A percentile compares a stretch with the other conserved stretches of the same genome.
Evolutionary conservation across 2,888 invertebrate genomes (phyloP).

Genomic region (Ormyrus pomaceus): DNA sequence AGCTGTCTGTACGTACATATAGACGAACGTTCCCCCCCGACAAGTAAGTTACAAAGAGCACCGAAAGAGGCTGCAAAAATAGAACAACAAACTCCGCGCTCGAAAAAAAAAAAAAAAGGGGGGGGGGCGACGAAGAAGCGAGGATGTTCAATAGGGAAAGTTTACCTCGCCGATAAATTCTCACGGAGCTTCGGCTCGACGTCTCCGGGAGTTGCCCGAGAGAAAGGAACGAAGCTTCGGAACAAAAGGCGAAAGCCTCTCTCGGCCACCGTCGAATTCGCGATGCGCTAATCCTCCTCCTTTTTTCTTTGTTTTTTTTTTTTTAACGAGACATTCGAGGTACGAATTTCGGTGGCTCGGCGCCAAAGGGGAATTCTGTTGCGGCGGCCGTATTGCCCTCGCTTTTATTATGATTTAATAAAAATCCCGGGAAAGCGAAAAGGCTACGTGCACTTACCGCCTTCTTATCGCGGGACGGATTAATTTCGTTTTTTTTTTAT

Average conservation of each 20-base stretch:
- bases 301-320: neutral
- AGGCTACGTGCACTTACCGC: constrained; percentile 14
- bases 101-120: neutral
- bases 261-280: neutral
- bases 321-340: neutral
- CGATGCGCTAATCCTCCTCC: neutral
- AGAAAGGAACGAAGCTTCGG: neutral
- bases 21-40: too few relatives aligned
- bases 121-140: neutral
- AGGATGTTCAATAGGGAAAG: constrained; percentile 54
- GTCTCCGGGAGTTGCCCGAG: constrained; percentile 8
- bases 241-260: neutral
- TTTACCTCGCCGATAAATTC: constrained; percentile 58
- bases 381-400: constrained; percentile 4
- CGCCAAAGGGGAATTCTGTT: neutral
- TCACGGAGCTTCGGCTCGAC: constrained; percentile 39
- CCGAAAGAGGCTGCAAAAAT: too few relatives aligned
- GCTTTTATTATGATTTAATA: constrained; percentile 43
- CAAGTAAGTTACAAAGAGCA: too few relatives aligned
- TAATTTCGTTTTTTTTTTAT: constrained; percentile 17
- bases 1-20: too few relatives aligned
- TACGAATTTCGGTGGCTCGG: constrained; percentile 17
- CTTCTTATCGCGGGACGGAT: constrained; percentile 8
- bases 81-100: too few relatives aligned
- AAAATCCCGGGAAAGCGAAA: neutral